Conservation (phyloP, 2,113 vertebrate species). For the Campylorhamphus procurvoides region DNA sequence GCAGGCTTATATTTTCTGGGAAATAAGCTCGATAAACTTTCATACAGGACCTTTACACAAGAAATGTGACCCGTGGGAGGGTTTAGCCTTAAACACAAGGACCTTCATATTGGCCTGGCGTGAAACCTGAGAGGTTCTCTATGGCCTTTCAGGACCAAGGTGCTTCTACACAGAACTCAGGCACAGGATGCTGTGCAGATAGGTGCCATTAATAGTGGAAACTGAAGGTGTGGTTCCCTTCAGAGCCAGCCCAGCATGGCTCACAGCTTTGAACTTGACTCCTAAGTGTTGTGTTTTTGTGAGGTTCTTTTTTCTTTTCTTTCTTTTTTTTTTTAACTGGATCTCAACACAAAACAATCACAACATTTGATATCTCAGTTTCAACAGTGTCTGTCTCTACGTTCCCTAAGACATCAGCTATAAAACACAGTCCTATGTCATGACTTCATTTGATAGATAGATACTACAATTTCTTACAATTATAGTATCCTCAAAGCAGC, state of each 20-base stretch:
- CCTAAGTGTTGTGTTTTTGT: neutral
- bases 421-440: neutral
- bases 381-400: neutral
- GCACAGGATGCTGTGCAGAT: neutral
- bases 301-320: too few species aligned
- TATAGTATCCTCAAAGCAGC: neutral
- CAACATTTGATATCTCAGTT: neutral
- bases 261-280: neutral
- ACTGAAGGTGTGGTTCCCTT: neutral
- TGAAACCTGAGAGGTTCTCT: neutral
- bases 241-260: neutral
- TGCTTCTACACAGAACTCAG: neutral
- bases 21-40: neutral
- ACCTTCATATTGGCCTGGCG: neutral
- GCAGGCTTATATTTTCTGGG: neutral
- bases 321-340: neutral
- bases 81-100: neutral
- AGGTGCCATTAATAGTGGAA: neutral
- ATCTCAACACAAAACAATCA: rapidly evolving
- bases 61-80: neutral
- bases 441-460: neutral
- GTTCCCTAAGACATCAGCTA: neutral
- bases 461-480: neutral
- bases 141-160: neutral
- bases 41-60: neutral